phyloP scores from a whole-genome alignment of 2,888 invertebrate species.

The Ophion ventricosus region DNA sequence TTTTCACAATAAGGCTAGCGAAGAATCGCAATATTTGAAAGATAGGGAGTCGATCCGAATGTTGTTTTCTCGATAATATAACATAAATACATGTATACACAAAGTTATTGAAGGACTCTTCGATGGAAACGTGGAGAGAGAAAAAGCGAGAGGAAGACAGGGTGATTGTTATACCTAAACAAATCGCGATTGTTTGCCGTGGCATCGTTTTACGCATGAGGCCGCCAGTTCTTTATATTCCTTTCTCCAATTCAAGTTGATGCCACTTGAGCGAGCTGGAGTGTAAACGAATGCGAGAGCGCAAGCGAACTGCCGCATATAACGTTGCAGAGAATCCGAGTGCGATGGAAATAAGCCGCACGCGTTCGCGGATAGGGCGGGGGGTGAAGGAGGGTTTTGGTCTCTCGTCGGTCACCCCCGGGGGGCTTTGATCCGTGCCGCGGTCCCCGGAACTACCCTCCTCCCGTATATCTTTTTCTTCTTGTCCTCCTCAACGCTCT shows the following conservation, averaged over 20 bases:
- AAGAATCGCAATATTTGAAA: conserved; percentile 1
- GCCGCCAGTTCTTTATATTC: conserved; percentile 82
- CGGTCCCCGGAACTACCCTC: conserved; percentile 75
- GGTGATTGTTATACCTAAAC: conserved; percentile 82
- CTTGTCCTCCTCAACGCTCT: conserved; percentile 68
- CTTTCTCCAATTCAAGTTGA: conserved; percentile 80
- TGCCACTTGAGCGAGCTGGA: conserved; percentile 82
- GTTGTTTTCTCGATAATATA: conserved; percentile 16
- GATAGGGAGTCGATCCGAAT: conserved; percentile 7
- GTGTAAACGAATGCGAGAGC: conserved; percentile 77
- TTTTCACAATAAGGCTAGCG: neutral
- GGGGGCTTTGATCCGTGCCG: conserved; percentile 81
- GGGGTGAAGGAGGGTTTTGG: conserved; percentile 42
- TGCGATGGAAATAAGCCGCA: conserved; percentile 57
- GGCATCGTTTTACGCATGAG: conserved; percentile 83
- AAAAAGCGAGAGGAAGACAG: neutral
- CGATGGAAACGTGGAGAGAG: conserved; percentile 2
- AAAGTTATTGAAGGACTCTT: conserved; percentile 4
- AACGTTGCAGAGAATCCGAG: conserved; percentile 47
- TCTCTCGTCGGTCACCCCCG: conserved; percentile 75
- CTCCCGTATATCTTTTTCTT: conserved; percentile 64
- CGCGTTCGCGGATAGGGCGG: conserved; percentile 67
- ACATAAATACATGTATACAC: neutral
- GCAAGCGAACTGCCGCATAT: conserved; percentile 58
- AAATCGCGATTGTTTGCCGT: conserved; percentile 83